Evolutionary conservation across 2,888 invertebrate species (phyloP), one percentile per base, ranked within the genome.

Genomic region (Eilema sororculum): DNA sequence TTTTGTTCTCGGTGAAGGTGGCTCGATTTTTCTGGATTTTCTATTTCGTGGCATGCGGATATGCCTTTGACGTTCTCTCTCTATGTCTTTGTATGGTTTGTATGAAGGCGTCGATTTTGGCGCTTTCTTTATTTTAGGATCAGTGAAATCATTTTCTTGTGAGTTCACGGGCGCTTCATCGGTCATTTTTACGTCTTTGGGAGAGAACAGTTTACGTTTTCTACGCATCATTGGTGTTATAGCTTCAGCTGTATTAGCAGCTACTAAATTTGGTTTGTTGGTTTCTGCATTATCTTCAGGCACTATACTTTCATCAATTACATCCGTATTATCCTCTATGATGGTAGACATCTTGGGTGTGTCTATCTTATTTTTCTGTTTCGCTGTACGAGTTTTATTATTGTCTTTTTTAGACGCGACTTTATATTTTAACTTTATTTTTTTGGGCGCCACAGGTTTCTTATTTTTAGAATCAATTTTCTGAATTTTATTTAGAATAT

Each of bases 121-220:
- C 0, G 84, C 85, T 59, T 78, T 79, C 56, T 77, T 73, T 30
- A 67, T 71, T 79, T 85, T 86, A 1, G 78, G 64, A 68, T 87
- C 82, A 0, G 81, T 78, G 10, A 78, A 68, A 24, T 72, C 56
- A 3, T 73, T 72, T 46, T 84, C 79, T 24, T 86, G 79, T 28
- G 78, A 73, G 1, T 71, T 66, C 2, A 56, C 60, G 4, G 65
- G 57, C 6, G 67, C 37, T 25, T 84, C 75, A 60, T 78, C 69
- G 9, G 82, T 73, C 1, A 78, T 69, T 46, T 83, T 72, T 67
- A 86, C 89, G 63, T 89, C 85, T 85, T 92, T 93, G 0, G 92
- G 91, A 0, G 94, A 94, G 69, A 93, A 95, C 5, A 95, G 83
- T 78, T 94, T 94, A 22, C 94, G 90, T 81, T 90, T 93, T 74